Evolutionary conservation across 2,888 invertebrate genomes (phyloP).

Genomic region (Ametastegia equiseti): DNA sequence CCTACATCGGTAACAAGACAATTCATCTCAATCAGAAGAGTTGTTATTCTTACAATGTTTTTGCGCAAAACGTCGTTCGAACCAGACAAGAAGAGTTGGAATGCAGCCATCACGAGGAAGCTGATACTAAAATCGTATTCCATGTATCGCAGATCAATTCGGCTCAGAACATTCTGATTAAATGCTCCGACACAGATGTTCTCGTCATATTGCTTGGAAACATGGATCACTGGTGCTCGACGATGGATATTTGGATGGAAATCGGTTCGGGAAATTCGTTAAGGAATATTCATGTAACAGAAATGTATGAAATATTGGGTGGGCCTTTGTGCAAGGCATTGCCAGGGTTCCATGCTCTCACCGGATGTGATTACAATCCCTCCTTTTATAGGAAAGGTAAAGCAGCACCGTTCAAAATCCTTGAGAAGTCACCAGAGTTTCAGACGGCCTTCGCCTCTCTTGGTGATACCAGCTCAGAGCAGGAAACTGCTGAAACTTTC

Average conservation of each 20-base stretch:
- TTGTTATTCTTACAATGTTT: background rate
- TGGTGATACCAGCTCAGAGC: too few species aligned
- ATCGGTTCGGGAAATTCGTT: background rate
- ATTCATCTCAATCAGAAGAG: background rate
- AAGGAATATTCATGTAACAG: background rate
- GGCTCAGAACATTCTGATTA: background rate
- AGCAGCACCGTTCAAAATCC: background rate
- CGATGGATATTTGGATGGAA: background rate
- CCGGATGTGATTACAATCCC: slow-evolving; percentile 19
- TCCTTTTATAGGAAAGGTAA: slow-evolving; percentile 24
- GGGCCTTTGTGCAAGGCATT: background rate
- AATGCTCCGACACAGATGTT: background rate
- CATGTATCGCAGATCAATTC: slow-evolving; percentile 39
- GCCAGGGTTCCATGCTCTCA: slow-evolving; percentile 16
- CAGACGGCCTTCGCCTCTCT: background rate
- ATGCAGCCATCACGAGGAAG: slow-evolving; percentile 51
- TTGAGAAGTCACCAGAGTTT: background rate
- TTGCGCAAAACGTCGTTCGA: background rate
- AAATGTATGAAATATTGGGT: background rate
- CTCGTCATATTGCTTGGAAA: slow-evolving; percentile 7
- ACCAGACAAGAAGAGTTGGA: background rate
- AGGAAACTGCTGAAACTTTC: too few species aligned
- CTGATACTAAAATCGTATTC: slow-evolving; percentile 45
- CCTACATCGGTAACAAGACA: background rate
- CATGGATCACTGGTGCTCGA: background rate